Evolutionary conservation across 2,113 vertebrate genomes (phyloP), one percentile per base, ranked within the genome.

Genomic region (Salvelinus fontinalis): DNA sequence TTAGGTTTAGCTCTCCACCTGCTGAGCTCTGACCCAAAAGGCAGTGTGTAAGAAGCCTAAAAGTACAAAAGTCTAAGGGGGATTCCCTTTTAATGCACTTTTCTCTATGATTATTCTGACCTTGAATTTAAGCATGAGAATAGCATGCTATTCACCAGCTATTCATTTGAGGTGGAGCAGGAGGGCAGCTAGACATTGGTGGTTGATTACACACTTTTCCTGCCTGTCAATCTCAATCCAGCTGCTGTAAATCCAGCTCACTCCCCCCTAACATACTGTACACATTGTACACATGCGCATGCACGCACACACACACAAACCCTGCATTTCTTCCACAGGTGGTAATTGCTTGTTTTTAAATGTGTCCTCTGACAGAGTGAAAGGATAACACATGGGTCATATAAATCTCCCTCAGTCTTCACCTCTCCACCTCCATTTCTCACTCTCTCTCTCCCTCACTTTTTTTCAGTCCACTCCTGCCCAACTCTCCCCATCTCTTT

Each of bases 191-290:
- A 85, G 79, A 81, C 24, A 24, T 44, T 49, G 24, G 77, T 71
- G 73, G 70, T 85, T 89, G 81, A 82, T 87, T 84, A 84, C 78
- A 87, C 71, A 65, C 75, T 70, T 86, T 84, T 89, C 84, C 85
- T 85, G 83, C 83, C 83, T 88, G 84, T 82, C 88, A 88, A 71
- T 88, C 87, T 86, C 85, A 75, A 88, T 88, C 73, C 6, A 73
- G 76, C 64, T 24, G 34, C 57, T 59, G 29, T 65, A 4, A 73
- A 62, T 44, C 29, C 4, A 20, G 80, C 83, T 84, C 81, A 5
- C 70, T 57, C 66, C 62, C 49, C 70, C 75, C 60, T 24, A 13
- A 65, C 8, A 65, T 20, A 13, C 2, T 51, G 49, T 51, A 34
- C 69, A 34, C 34, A 34, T 34, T 34, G 34, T 34, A 75, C 85